Base-by-base conservation (phyloP, 2,888 invertebrate genomes). In the Lithosia quadra region DNA sequence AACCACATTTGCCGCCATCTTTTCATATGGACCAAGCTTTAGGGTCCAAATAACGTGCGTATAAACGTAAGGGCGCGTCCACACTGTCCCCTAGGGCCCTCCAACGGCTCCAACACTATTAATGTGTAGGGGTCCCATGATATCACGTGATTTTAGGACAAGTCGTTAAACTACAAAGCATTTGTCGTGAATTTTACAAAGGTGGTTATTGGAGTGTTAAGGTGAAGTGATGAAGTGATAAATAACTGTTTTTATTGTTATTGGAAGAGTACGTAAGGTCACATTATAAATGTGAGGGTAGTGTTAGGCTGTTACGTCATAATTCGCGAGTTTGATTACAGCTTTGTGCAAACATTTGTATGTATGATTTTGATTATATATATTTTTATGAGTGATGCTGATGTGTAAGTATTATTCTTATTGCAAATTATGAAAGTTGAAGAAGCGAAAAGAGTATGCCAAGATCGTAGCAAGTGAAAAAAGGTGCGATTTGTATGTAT, bases 41-140 rank as follows among this genome's bases (percentile, higher is more conserved):
- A 73, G 72, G 78, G 70, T 67, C 77, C 79, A 71, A 79, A 79
- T 80, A 79, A 71, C 78, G 72, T 63, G 63, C 74, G 65, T 79
- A 82, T 82, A 82, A 82, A 82, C 75, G 79, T 81, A 78, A 81
- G 79, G 82, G 74, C 73, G 76, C 76, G 72, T 69, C 73, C 69
- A 68, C 72, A 72, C 39, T 63, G 63, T 28, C 76, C 78, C 82
- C 74, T 15, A 55, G 81, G 78, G 69, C 69, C 66, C 70, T 69
- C 69, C 77, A 81, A 78, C 82, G 76, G 65, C 70, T 69, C 69
- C 77, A 81, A 78, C 82, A 76, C 77, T 75, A 80, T 84, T 84
- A 82, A 84, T 74, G 73, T 65, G 59, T 72, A 66, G 72, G 63
- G 65, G 22, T 21, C 9, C 76, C 73, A 72, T 70, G 53, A 22